Conservation (phyloP, 1,140 invertebrate species). For the Drosophila prosaltans region DNA sequence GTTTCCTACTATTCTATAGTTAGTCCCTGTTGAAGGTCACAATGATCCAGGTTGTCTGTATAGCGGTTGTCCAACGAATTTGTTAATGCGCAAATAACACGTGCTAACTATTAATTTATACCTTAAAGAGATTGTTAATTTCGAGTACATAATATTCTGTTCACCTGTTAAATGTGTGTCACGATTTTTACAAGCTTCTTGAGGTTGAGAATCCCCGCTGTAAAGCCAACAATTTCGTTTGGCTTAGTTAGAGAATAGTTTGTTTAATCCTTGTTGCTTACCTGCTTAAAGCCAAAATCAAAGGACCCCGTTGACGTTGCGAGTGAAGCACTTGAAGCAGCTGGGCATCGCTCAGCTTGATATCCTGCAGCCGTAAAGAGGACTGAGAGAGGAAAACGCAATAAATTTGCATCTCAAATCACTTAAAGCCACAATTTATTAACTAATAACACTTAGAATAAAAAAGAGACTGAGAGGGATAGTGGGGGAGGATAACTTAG, state of each 20-base stretch:
- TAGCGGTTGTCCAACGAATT: too few relatives aligned
- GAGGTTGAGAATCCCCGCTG: conserved; percentile 27
- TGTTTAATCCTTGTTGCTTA: conserved; percentile 45
- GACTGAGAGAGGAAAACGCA: conserved; percentile 39
- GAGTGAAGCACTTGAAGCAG: conserved; percentile 59
- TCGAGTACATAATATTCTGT: neutral
- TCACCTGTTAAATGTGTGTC: conserved; percentile 65
- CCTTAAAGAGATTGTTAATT: too few relatives aligned
- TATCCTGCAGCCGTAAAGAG: conserved; percentile 67
- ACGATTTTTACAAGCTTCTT: conserved; percentile 52
- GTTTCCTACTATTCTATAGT: too few relatives aligned
- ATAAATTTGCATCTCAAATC: conserved; percentile 50
- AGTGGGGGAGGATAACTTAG: conserved; percentile 4
- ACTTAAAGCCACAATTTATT: conserved; percentile 68
- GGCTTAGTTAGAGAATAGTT: neutral
- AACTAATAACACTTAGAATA: conserved; percentile 48
- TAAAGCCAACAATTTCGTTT: conserved; percentile 38
- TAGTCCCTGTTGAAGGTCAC: too few relatives aligned
- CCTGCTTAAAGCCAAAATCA: conserved; percentile 76
- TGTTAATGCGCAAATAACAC: too few relatives aligned
- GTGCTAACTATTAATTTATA: too few relatives aligned
- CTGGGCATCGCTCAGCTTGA: conserved; percentile 61
- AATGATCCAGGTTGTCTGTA: too few relatives aligned
- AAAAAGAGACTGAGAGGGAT: conserved; percentile 32
- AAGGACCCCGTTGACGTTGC: conserved; percentile 64